phyloP scores from a whole-genome alignment of 2,888 invertebrate species.

The Caenorhabditis sulstoni region DNA sequence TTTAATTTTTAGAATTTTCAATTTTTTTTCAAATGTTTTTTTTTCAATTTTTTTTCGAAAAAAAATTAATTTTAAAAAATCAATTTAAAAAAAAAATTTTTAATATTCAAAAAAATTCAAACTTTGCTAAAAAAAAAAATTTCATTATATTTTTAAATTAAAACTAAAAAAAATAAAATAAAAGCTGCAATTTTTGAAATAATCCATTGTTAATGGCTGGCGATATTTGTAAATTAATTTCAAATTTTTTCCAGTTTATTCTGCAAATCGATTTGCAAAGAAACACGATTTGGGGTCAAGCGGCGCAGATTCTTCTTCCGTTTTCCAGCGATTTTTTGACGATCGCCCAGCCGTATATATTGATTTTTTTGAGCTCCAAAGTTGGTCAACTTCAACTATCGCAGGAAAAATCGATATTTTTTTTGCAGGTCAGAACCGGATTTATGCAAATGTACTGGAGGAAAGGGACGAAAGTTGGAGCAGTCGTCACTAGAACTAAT shows the following conservation, averaged over 20 bases:
- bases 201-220: no score
- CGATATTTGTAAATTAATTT: no score
- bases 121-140: no score
- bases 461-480: not conserved
- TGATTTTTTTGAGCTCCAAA: constrained; percentile 40
- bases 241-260: constrained; percentile 17
- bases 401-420: not conserved
- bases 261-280: constrained; percentile 32
- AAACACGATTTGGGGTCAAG: constrained; percentile 19
- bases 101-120: no score
- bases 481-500: constrained; percentile 23
- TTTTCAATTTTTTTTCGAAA: not conserved
- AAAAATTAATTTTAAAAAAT: not conserved
- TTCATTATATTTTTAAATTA: no score
- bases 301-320: constrained; percentile 27
- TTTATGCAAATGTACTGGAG: constrained; percentile 36
- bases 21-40: no score
- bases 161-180: no score
- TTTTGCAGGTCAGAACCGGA: constrained; percentile 22
- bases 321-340: constrained; percentile 51
- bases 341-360: constrained; percentile 26
- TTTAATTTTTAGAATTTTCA: not conserved
- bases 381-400: constrained; percentile 1
- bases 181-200: no score
- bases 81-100: constrained; percentile 1